phyloP scores from a whole-genome alignment of 2,113 vertebrate genomes.

The Guaruba guarouba region DNA sequence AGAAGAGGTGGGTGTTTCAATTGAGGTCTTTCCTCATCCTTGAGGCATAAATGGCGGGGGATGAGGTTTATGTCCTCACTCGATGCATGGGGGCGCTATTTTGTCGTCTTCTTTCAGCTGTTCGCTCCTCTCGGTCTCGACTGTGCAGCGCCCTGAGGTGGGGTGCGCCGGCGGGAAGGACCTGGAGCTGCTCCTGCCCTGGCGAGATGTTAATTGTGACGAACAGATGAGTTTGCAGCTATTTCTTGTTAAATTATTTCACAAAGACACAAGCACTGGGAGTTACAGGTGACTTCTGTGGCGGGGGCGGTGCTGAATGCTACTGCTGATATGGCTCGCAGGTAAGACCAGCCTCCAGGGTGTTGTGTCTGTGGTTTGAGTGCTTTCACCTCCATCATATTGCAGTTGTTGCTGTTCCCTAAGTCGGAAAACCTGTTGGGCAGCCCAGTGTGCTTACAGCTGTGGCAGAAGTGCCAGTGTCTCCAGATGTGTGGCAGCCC shows the following conservation, averaged over 20 bases:
- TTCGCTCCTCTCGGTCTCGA: rapidly evolving
- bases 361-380: rapidly evolving
- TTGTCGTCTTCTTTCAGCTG: rapidly evolving
- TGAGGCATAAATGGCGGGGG: background rate
- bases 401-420: background rate
- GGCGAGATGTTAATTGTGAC: rapidly evolving
- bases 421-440: background rate
- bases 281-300: rapidly evolving
- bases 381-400: rapidly evolving
- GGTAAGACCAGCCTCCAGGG: rapidly evolving
- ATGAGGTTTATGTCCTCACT: background rate
- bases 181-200: rapidly evolving
- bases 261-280: too few relatives aligned
- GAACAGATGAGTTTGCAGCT: too few relatives aligned
- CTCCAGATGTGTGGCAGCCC: rapidly evolving
- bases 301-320: rapidly evolving
- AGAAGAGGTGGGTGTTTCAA: rapidly evolving
- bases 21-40: rapidly evolving
- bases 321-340: rapidly evolving
- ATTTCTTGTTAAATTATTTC: background rate
- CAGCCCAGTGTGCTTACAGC: rapidly evolving
- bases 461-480: rapidly evolving
- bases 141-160: rapidly evolving
- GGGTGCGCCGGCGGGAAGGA: rapidly evolving
- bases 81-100: background rate